phyloP scores from a whole-genome alignment of 2,888 invertebrate genomes.

The Hymenopus coronatus region DNA sequence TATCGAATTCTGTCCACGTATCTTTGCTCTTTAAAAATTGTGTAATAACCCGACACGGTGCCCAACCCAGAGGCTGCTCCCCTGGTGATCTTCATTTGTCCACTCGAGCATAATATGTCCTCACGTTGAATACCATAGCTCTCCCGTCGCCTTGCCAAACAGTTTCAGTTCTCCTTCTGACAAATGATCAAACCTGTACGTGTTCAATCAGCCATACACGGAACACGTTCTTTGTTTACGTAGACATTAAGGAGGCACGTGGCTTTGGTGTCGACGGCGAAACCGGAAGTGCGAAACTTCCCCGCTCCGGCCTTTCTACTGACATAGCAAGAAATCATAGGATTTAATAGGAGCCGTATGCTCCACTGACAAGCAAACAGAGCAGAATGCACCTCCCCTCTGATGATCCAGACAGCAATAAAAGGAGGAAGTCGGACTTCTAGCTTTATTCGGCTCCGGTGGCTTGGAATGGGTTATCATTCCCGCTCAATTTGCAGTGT shows the following conservation, averaged over 20 bases:
- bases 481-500: conserved; percentile 26
- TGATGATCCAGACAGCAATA: neutral
- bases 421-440: neutral
- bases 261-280: neutral
- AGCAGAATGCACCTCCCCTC: neutral
- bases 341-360: neutral
- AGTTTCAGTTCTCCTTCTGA: neutral
- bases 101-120: too few species aligned
- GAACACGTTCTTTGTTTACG: neutral
- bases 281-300: neutral
- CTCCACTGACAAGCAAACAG: neutral
- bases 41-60: too few species aligned
- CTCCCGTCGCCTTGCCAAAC: too few species aligned
- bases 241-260: neutral
- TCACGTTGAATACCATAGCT: too few species aligned
- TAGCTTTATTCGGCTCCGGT: conserved; percentile 3
- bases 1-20: too few species aligned
- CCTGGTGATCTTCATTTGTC: too few species aligned
- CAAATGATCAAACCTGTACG: neutral
- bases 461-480: conserved; percentile 23
- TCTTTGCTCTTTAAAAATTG: too few species aligned
- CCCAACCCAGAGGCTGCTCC: too few species aligned
- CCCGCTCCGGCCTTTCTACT: neutral
- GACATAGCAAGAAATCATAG: neutral
- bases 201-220: neutral